These are phyloP conservation scores for Drosophila mayaguana DNA, from an alignment of 2,888 invertebrate genomes.

Conservation along the genomic window DNA sequence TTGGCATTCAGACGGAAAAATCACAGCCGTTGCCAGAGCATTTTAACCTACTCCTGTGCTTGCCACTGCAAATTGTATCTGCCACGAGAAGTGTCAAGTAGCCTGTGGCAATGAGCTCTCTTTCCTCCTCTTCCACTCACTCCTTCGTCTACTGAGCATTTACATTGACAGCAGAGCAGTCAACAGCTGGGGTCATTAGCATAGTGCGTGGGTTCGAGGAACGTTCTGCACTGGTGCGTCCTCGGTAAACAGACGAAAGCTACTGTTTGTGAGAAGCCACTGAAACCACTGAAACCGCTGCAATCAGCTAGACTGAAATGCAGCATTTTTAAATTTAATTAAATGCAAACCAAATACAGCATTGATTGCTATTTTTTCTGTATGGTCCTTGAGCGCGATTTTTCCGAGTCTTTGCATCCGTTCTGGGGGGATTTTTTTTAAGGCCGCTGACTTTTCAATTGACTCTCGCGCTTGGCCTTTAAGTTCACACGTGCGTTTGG, in stretches of 20 bases:
- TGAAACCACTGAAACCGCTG: constrained; percentile 11
- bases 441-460: constrained; percentile 66
- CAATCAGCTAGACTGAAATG: constrained; percentile 9
- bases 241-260: constrained; percentile 13
- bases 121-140: not conserved
- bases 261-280: not conserved
- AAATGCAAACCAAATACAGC: constrained; percentile 17
- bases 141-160: constrained; percentile 4
- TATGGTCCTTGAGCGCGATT: not conserved
- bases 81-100: constrained; percentile 23
- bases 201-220: constrained; percentile 31
- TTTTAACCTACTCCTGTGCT: constrained; percentile 5
- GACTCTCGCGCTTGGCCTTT: constrained; percentile 35
- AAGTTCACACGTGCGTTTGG: not conserved
- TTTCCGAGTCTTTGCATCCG: constrained; percentile 2
- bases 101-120: constrained; percentile 1
- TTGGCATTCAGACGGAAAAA: constrained; percentile 6
- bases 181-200: constrained; percentile 53
- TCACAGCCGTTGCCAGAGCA: constrained; percentile 11
- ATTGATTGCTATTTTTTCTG: not conserved
- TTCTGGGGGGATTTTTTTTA: constrained; percentile 7
- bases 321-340: constrained; percentile 33
- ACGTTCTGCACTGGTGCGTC: not conserved
- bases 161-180: constrained; percentile 16
- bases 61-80: constrained; percentile 7